These are phyloP conservation scores for Eristalinus aeneus DNA, from an alignment of 2,888 invertebrate species.

Conservation along the genomic window DNA sequence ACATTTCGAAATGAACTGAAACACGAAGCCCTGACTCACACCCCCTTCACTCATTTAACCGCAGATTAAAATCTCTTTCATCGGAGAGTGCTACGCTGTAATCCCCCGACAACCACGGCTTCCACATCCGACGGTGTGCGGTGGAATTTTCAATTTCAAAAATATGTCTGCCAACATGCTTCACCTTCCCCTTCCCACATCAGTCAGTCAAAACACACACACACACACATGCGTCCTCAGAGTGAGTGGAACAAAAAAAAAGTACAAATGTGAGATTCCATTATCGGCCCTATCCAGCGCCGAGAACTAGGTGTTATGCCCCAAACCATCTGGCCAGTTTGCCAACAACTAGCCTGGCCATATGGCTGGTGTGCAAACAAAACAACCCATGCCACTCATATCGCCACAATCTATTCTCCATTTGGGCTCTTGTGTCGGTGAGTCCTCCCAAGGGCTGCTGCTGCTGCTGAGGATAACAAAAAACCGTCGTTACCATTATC, in stretches of 20 bases:
- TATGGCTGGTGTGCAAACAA: conserved; percentile 31
- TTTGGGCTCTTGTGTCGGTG: conserved; percentile 15
- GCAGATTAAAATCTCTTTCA: background rate
- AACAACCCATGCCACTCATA: conserved; percentile 54
- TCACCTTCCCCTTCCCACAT: background rate
- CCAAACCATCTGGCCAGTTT: background rate
- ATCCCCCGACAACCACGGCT: background rate
- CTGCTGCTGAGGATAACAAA: conserved; percentile 5
- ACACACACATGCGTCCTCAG: background rate
- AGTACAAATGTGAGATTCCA: background rate
- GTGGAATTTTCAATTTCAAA: conserved; percentile 67
- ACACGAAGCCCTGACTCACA: background rate
- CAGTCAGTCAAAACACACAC: too few species aligned
- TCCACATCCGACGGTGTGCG: conserved; percentile 35
- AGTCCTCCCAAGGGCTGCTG: background rate
- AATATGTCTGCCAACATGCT: conserved; percentile 64
- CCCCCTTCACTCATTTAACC: background rate
- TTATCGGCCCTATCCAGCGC: background rate
- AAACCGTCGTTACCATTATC: conserved; percentile 25
- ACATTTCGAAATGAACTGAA: background rate
- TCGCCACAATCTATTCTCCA: conserved; percentile 54
- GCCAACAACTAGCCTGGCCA: background rate
- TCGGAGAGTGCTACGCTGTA: background rate
- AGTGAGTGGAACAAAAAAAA: background rate
- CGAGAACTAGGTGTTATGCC: background rate